A percentile compares a stretch with the other conserved stretches of the same genome.
Conservation (phyloP, 2,888 invertebrate genomes). For the Tineola bisselliella region DNA sequence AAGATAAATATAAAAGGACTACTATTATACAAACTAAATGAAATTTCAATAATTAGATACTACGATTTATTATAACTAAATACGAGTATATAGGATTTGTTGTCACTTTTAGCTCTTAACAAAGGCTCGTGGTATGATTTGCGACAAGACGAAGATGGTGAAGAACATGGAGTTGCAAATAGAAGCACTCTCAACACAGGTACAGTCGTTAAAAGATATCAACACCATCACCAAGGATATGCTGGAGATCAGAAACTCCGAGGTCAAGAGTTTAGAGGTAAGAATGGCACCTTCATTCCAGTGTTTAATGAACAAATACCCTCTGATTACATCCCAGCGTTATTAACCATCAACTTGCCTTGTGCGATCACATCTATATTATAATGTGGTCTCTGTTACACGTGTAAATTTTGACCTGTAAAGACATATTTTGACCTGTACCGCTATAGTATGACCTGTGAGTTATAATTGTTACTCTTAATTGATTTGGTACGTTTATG, state of each 20-base stretch:
- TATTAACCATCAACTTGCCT: background rate
- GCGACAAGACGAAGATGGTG: slow-evolving; percentile 79
- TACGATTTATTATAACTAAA: too few species aligned
- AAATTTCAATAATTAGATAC: too few species aligned
- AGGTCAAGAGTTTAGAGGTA: slow-evolving; percentile 79
- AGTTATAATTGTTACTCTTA: too few species aligned
- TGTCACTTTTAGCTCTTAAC: slow-evolving; percentile 60
- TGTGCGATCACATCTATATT: background rate
- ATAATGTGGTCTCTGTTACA: background rate
- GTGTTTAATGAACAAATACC: background rate
- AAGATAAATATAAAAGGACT: too few species aligned
- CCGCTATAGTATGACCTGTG: too few species aligned
- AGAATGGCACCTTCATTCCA: background rate
- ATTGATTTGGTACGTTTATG: too few species aligned
- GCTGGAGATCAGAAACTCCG: slow-evolving; percentile 79
- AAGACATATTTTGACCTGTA: too few species aligned
- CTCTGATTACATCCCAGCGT: background rate
- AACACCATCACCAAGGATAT: slow-evolving; percentile 83
- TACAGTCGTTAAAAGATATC: slow-evolving; percentile 81
- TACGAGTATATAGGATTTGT: too few species aligned
- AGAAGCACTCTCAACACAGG: slow-evolving; percentile 75
- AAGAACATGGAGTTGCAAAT: slow-evolving; percentile 84
- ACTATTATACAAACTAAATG: too few species aligned
- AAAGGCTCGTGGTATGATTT: slow-evolving; percentile 75
- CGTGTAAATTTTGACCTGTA: background rate